Evolutionary conservation across 2,797 vertebrate species (phyloP).

Genomic region (Ceyx erithaca): DNA sequence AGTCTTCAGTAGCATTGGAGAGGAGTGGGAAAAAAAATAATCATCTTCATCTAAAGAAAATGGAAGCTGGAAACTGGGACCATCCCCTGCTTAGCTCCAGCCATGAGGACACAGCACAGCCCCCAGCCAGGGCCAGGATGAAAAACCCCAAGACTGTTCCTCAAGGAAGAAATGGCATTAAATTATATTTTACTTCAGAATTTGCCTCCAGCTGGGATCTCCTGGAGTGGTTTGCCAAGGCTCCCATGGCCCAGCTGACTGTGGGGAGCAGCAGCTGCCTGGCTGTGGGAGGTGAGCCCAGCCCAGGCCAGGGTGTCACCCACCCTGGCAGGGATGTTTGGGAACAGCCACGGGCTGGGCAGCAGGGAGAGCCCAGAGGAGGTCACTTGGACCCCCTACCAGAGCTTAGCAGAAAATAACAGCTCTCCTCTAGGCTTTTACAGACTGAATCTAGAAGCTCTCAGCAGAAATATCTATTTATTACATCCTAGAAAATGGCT

Average conservation of each 20-base stretch:
- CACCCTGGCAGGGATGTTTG: rapidly evolving
- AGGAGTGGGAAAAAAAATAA: not conserved
- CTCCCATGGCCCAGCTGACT: rapidly evolving
- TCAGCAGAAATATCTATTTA: not conserved
- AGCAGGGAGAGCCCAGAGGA: too few relatives aligned
- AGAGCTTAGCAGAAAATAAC: not conserved
- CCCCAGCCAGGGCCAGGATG: not conserved
- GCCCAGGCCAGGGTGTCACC: not conserved
- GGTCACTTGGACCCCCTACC: not conserved
- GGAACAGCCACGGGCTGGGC: rapidly evolving
- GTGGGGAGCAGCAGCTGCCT: rapidly evolving
- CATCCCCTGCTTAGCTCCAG: not conserved
- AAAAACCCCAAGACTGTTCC: not conserved
- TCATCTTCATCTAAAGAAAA: not conserved
- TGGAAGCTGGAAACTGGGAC: not conserved
- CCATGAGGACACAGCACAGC: rapidly evolving
- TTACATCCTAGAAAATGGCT: not conserved
- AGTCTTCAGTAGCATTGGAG: not conserved
- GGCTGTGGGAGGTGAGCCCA: rapidly evolving
- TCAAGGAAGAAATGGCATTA: not conserved
- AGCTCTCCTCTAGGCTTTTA: not conserved
- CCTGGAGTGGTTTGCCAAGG: not conserved
- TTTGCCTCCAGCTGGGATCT: not conserved
- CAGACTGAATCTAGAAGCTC: not conserved
- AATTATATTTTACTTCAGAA: rapidly evolving